A percentile compares a stretch with the other conserved stretches of the same genome.
These are phyloP conservation scores for Clinocottus analis DNA, from an alignment of 2,113 vertebrate species.

Conservation along the genomic window DNA sequence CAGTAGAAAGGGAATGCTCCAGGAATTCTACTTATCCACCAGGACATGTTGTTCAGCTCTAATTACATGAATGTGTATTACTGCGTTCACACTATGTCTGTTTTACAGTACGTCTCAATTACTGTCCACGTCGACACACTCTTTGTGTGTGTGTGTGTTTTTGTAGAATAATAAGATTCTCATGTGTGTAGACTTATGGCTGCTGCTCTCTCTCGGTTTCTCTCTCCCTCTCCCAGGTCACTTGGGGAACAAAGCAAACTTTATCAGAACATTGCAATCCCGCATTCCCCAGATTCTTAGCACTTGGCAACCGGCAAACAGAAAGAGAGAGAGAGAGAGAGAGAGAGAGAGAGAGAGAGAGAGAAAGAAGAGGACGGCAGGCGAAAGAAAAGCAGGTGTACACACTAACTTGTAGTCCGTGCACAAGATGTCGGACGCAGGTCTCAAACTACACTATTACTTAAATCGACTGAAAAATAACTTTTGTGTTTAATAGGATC, in stretches of 20 bases:
- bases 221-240: constrained; percentile 82
- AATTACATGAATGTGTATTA: not conserved
- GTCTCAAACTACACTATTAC: constrained; percentile 30
- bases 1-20: constrained; percentile 10
- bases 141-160: constrained; percentile 3
- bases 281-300: constrained; percentile 95
- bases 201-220: constrained; percentile 60
- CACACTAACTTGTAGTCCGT: constrained; percentile 11
- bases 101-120: not conserved
- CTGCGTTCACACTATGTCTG: not conserved
- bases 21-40: constrained; percentile 37
- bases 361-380: constrained; percentile 1
- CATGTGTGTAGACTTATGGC: constrained; percentile 22
- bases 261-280: constrained; percentile 92
- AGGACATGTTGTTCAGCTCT: constrained; percentile 2
- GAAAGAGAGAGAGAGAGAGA: constrained; percentile 20
- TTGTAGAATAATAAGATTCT: not conserved
- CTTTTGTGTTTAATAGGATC: constrained; percentile 4
- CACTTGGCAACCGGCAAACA: constrained; percentile 89
- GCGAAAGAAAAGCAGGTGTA: constrained; percentile 50
- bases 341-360: constrained; percentile 2
- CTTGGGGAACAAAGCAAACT: constrained; percentile 96
- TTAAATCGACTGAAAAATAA: constrained; percentile 10
- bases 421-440: constrained; percentile 1
- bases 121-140: constrained; percentile 1